A percentile compares a stretch with the other conserved stretches of the same genome.
These are phyloP conservation scores for Cynopterus brachyotis DNA, from an alignment of 2,113 vertebrate genomes.

Conservation along the genomic window DNA sequence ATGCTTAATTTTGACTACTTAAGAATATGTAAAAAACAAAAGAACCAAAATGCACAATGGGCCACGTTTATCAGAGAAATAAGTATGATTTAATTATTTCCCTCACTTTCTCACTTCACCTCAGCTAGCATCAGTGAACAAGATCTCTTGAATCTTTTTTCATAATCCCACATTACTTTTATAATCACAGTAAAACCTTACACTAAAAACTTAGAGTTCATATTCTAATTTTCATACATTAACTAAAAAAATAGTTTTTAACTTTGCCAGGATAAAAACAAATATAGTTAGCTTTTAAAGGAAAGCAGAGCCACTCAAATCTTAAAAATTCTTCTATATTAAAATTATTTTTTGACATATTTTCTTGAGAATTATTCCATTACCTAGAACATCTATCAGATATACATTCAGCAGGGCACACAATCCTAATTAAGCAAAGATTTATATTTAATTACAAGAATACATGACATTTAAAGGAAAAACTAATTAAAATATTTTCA, in stretches of 20 bases:
- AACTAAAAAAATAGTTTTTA: not conserved
- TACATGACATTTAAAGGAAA: not conserved
- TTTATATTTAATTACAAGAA: not conserved
- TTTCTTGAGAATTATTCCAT: not conserved
- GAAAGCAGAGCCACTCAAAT: not conserved
- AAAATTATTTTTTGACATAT: not conserved
- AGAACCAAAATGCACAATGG: not conserved
- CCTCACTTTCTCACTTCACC: no score
- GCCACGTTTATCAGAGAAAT: not conserved
- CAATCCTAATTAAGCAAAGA: not conserved
- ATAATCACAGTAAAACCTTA: not conserved
- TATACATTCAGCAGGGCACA: not conserved
- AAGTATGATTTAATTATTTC: accelerated
- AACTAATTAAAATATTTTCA: not conserved
- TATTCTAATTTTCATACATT: not conserved
- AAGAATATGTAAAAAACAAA: not conserved
- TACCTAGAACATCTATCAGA: not conserved
- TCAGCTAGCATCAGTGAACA: accelerated
- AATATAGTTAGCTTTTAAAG: not conserved
- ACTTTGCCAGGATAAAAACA: not conserved
- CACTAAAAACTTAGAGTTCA: not conserved
- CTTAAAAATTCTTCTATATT: not conserved
- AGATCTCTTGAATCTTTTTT: not conserved
- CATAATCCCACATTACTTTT: accelerated
- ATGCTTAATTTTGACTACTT: not conserved